Conservation (phyloP, 2,797 vertebrate species). For the Cynopterus sphinx region DNA sequence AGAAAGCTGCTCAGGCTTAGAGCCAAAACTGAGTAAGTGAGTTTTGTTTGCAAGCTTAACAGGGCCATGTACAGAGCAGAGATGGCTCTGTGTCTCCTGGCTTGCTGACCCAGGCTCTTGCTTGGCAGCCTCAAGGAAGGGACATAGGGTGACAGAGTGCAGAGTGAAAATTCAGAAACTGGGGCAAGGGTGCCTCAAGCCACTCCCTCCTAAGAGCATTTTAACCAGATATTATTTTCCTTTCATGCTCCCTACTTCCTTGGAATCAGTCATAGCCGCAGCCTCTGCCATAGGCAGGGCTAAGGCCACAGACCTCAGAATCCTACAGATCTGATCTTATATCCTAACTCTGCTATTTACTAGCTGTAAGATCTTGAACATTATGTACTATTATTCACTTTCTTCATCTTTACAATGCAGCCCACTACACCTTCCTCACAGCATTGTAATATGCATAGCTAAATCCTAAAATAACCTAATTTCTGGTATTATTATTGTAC, state of each 20-base stretch:
- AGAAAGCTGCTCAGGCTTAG: neutral
- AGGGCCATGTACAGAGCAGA: neutral
- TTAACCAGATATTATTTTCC: neutral
- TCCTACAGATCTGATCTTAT: neutral
- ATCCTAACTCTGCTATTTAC: neutral
- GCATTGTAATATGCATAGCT: neutral
- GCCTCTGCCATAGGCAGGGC: neutral
- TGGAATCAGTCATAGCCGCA: neutral
- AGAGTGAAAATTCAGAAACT: neutral
- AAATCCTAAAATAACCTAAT: neutral
- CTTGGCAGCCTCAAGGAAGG: neutral
- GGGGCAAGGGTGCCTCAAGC: too few relatives aligned
- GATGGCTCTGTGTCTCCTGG: neutral
- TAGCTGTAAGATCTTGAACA: neutral
- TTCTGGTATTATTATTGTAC: too few relatives aligned
- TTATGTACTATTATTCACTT: neutral
- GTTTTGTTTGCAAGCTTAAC: neutral
- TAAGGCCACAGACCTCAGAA: neutral
- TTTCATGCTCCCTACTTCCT: neutral
- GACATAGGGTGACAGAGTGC: neutral
- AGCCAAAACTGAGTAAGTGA: neutral
- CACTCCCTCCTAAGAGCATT: neutral
- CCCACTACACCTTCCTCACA: neutral
- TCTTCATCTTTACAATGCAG: neutral
- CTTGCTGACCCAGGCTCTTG: neutral